Conservation (phyloP, 2,113 vertebrate species). For the pig (Sus scrofa) region T2T-Sscrofa CM000826.6:124527001-124527500, state of each 20-base stretch:
- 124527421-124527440: neutral
- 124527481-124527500: slow-evolving; percentile 42
- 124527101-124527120: neutral
- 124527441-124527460: slow-evolving; percentile 30
- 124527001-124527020: neutral
- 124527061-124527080: neutral
- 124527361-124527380: slow-evolving; percentile 24
- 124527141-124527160: neutral
- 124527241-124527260: neutral
- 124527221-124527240: neutral
- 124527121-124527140: slow-evolving; percentile 40
- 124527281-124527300: neutral
- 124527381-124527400: slow-evolving; percentile 13
- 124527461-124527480: neutral
- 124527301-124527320: neutral
- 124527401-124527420: slow-evolving; percentile 2
- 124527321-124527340: neutral
- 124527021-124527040: neutral
- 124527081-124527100: neutral
- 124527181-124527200: neutral
- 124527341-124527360: neutral
- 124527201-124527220: neutral
- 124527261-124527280: neutral
- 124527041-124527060: slow-evolving; percentile 38
- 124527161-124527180: neutral